phyloP scores from a whole-genome alignment of 2,888 invertebrate species.

The Camptogramma bilineatum region DNA sequence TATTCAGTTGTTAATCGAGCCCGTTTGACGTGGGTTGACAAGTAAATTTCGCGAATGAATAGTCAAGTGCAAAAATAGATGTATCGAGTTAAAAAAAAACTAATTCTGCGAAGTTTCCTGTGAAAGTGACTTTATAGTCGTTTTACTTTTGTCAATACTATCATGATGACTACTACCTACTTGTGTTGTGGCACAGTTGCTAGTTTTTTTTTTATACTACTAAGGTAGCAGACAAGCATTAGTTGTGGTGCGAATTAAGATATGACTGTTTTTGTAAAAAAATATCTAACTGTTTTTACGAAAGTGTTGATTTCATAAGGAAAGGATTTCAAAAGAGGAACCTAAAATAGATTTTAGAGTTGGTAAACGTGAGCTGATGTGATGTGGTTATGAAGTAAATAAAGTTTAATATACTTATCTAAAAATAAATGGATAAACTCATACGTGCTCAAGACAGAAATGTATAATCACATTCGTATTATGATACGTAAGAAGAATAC shows the following conservation, averaged over 20 bases:
- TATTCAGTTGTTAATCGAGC: slow-evolving; percentile 30
- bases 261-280: too few relatives aligned
- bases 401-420: background rate
- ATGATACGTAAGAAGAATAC: background rate
- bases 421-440: background rate
- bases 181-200: too few relatives aligned
- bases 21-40: slow-evolving; percentile 30
- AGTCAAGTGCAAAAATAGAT: background rate
- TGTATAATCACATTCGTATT: background rate
- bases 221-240: too few relatives aligned
- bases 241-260: too few relatives aligned
- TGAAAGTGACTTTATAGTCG: slow-evolving; percentile 19
- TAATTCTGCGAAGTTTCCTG: slow-evolving; percentile 1
- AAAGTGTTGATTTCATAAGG: too few relatives aligned
- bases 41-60: slow-evolving; percentile 19
- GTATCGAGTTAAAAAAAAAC: slow-evolving; percentile 1
- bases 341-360: background rate
- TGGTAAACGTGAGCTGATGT: background rate
- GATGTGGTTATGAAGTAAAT: background rate
- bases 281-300: too few relatives aligned
- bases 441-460: background rate
- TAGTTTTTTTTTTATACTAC: too few relatives aligned
- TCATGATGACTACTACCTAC: too few relatives aligned
- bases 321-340: background rate
- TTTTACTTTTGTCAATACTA: slow-evolving; percentile 3